Conservation (phyloP, 30 jellyfish, hydroid and myxozoan genomes). For the Haliclystus octoradiatus region DNA sequence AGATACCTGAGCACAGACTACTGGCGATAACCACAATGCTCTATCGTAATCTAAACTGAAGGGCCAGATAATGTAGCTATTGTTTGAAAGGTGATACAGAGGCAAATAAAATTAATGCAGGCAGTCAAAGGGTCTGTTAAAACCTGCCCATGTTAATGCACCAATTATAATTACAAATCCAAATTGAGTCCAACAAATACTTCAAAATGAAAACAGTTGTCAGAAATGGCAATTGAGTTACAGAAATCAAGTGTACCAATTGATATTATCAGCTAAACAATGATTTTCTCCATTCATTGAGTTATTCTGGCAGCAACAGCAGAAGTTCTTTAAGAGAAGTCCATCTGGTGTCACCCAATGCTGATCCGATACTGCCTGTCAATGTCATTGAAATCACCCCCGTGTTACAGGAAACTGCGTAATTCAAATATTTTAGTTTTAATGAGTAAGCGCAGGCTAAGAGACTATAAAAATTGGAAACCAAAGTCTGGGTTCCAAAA, state of each 20-base stretch:
- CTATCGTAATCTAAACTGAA: neutral
- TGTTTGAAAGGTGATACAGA: too few relatives aligned
- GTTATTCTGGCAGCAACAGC: slow-evolving; percentile 34
- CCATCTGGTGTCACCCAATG: slow-evolving; percentile 6
- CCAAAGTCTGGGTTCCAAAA: neutral
- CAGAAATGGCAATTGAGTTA: neutral
- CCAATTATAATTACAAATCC: slow-evolving; percentile 1
- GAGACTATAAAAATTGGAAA: neutral
- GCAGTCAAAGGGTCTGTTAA: neutral
- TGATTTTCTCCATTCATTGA: slow-evolving; percentile 32
- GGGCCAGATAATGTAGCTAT: too few relatives aligned
- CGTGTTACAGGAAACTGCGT: slow-evolving; percentile 21
- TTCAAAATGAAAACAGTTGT: neutral
- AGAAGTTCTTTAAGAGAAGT: neutral
- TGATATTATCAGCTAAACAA: neutral
- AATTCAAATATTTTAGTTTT: neutral
- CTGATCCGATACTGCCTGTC: slow-evolving; percentile 33
- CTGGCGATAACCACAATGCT: slow-evolving; percentile 8
- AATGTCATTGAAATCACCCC: slow-evolving; percentile 21
- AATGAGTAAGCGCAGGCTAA: neutral
- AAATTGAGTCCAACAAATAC: slow-evolving; percentile 6
- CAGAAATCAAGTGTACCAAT: neutral
- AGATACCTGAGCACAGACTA: neutral
- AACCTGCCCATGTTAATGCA: slow-evolving; percentile 26
- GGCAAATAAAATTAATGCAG: neutral